These are phyloP conservation scores for Dasyurus viverrinus DNA, from an alignment of 2,113 vertebrate genomes.

Conservation along the genomic window DNA sequence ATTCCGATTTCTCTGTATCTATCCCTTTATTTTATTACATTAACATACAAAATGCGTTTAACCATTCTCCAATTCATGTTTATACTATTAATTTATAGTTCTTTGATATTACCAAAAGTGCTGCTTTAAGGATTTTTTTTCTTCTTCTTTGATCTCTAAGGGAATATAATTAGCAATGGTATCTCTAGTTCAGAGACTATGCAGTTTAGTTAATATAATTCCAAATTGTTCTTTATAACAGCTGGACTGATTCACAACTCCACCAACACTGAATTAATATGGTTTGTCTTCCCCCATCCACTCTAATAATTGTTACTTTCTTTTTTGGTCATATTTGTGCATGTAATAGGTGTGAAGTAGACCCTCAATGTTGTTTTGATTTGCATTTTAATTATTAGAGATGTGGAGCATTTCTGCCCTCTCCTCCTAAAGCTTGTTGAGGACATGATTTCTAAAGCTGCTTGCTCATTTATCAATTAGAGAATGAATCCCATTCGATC, in stretches of 20 bases:
- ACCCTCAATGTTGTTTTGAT: neutral
- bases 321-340: neutral
- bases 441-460: neutral
- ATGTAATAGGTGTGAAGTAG: neutral
- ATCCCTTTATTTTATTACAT: neutral
- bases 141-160: neutral
- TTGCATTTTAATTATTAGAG: neutral
- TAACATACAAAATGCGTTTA: neutral
- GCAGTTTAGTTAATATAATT: neutral
- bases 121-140: neutral
- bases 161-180: neutral
- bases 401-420: neutral
- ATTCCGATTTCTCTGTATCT: neutral
- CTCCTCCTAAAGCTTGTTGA: neutral
- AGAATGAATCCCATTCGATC: neutral
- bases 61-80: neutral
- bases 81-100: neutral
- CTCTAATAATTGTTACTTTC: neutral
- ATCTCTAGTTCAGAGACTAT: neutral
- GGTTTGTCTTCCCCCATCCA: neutral
- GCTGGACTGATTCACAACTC: neutral
- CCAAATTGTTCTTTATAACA: neutral
- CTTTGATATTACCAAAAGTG: neutral
- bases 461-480: neutral
- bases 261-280: neutral